Conservation (phyloP, 2,113 vertebrate genomes). For the Pterocles gutturalis region DNA sequence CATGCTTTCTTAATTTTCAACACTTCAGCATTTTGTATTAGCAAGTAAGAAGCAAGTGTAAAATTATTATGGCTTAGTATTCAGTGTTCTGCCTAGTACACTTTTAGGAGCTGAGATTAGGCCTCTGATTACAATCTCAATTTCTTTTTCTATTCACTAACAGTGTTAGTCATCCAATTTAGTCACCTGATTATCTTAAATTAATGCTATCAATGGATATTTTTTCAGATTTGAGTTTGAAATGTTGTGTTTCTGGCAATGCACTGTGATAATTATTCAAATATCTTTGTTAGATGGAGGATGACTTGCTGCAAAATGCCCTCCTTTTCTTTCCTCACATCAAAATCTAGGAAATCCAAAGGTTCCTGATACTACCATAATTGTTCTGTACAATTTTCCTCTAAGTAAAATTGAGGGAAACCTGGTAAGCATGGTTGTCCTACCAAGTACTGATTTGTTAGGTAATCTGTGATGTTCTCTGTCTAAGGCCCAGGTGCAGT, state of each 20-base stretch:
- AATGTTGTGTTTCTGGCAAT: not conserved
- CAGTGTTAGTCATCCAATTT: constrained; percentile 17
- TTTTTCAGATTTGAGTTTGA: constrained; percentile 11
- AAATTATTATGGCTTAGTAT: not conserved
- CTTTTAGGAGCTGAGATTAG: not conserved
- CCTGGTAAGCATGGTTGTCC: too few species aligned
- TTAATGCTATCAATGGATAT: not conserved
- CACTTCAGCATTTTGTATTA: not conserved
- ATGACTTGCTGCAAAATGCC: not conserved
- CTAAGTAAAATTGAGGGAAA: not conserved
- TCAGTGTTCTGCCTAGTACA: not conserved
- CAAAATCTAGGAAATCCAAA: not conserved
- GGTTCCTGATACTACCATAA: not conserved
- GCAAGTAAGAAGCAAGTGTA: not conserved
- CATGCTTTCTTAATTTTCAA: not conserved
- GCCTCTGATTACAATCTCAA: constrained; percentile 4
- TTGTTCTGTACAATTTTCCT: not conserved
- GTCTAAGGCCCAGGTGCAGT: too few species aligned
- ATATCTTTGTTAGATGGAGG: not conserved
- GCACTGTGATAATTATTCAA: not conserved
- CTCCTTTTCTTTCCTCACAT: not conserved
- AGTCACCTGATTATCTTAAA: constrained; percentile 23
- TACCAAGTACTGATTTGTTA: not conserved
- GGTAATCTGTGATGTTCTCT: not conserved
- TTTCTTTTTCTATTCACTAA: constrained; percentile 8